These are phyloP conservation scores for Galbula dea DNA, from an alignment of 2,113 vertebrate species.

Conservation along the genomic window DNA sequence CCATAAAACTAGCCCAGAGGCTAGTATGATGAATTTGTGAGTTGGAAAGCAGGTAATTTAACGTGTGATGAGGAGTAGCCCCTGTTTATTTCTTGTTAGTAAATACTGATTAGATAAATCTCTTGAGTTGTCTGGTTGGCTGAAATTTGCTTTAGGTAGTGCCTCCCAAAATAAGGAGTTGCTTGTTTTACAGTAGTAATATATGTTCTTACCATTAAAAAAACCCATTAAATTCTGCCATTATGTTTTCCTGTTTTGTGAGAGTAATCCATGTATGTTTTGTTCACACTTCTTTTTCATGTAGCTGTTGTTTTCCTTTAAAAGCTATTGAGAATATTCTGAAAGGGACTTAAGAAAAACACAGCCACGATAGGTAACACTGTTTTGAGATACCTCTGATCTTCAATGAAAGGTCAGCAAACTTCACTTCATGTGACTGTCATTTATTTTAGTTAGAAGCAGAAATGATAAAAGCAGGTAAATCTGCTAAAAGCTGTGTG, in stretches of 20 bases:
- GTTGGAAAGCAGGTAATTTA: neutral
- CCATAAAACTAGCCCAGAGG: neutral
- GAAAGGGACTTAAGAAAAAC: neutral
- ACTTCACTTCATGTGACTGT: neutral
- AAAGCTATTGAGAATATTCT: neutral
- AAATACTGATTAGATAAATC: neutral
- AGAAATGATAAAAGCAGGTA: neutral
- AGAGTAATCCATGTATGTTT: neutral
- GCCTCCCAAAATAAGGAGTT: neutral
- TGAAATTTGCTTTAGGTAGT: neutral
- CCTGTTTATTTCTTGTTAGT: neutral
- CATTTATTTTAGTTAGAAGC: neutral
- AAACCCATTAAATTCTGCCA: fast-evolving
- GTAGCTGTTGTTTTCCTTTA: neutral
- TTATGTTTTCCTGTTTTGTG: neutral
- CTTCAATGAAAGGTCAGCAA: neutral
- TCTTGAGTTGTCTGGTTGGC: neutral
- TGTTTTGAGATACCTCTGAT: neutral
- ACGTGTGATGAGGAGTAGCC: neutral
- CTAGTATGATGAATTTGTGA: neutral
- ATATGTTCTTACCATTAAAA: neutral
- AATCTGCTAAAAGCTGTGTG: neutral
- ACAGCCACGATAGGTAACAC: neutral
- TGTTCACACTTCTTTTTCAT: neutral
- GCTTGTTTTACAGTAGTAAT: neutral